Evolutionary conservation across 2,113 vertebrate species (phyloP).

Genomic region (human (Homo sapiens)): DNA sequence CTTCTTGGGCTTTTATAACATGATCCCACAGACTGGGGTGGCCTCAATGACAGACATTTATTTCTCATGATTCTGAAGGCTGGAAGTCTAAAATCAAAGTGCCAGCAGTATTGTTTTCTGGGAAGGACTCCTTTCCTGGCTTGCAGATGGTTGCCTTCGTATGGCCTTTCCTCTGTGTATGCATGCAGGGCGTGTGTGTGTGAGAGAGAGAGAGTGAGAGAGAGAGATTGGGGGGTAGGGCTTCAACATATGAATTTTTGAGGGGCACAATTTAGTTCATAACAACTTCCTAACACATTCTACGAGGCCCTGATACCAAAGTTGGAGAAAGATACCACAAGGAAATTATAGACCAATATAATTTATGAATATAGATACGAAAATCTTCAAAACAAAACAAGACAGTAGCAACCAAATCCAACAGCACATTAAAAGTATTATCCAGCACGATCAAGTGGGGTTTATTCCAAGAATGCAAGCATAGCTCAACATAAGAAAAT

Average conservation of each 20-base stretch:
- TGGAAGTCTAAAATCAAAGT: not conserved
- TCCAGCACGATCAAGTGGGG: not conserved
- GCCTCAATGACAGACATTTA: not conserved
- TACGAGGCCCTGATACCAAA: not conserved
- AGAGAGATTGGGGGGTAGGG: not conserved
- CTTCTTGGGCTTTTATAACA: not conserved
- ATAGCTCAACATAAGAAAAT: not conserved
- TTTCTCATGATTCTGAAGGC: not conserved
- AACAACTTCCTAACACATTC: not conserved
- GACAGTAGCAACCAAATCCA: not conserved
- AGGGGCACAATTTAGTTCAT: not conserved
- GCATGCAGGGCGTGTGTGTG: too few species aligned
- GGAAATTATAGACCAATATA: not conserved
- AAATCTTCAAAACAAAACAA: not conserved
- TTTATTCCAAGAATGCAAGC: not conserved
- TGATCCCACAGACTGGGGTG: too few species aligned
- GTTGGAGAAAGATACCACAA: not conserved
- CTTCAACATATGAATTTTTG: not conserved
- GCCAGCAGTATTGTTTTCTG: not conserved
- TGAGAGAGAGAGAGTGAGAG: not conserved
- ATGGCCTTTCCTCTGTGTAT: not conserved
- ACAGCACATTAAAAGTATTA: not conserved
- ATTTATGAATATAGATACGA: not conserved
- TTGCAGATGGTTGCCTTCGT: not conserved
- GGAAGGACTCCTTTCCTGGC: not conserved